phyloP scores from a whole-genome alignment of 2,888 invertebrate species.

The Brachylomia viminalis region DNA sequence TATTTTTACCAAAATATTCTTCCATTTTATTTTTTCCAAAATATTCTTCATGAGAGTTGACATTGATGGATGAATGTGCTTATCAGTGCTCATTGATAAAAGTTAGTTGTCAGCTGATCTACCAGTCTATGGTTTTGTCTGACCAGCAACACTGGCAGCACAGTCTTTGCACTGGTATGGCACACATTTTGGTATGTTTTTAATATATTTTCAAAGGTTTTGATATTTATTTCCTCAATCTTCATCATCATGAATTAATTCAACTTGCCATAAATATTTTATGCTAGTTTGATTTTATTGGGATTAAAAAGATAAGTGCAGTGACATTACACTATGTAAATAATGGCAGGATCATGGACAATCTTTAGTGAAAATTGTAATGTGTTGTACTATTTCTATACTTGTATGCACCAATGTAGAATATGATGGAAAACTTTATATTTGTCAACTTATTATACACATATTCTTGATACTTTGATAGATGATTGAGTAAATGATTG shows the following conservation, averaged over 20 bases:
- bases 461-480: too few species aligned
- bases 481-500: not conserved
- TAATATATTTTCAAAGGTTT: not conserved
- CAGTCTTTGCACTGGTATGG: conserved; percentile 12
- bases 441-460: not conserved
- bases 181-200: conserved; percentile 47
- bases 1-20: conserved; percentile 23
- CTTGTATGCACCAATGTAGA: not conserved
- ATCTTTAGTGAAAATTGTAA: conserved; percentile 5
- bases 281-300: not conserved
- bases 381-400: not conserved
- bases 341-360: conserved; percentile 48
- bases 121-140: conserved; percentile 45
- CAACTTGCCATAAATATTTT: not conserved
- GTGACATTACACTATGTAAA: conserved; percentile 5
- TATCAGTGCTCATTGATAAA: conserved; percentile 73
- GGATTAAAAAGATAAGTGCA: not conserved
- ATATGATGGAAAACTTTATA: not conserved
- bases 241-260: not conserved
- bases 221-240: not conserved
- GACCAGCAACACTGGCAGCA: conserved; percentile 19
- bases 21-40: conserved; percentile 5
- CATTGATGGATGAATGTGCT: conserved; percentile 78
- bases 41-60: conserved; percentile 63
- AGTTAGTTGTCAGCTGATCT: conserved; percentile 74